Evolutionary conservation across 2,797 vertebrate genomes (phyloP).

Genomic region (Lepidocolaptes lacrymiger): DNA sequence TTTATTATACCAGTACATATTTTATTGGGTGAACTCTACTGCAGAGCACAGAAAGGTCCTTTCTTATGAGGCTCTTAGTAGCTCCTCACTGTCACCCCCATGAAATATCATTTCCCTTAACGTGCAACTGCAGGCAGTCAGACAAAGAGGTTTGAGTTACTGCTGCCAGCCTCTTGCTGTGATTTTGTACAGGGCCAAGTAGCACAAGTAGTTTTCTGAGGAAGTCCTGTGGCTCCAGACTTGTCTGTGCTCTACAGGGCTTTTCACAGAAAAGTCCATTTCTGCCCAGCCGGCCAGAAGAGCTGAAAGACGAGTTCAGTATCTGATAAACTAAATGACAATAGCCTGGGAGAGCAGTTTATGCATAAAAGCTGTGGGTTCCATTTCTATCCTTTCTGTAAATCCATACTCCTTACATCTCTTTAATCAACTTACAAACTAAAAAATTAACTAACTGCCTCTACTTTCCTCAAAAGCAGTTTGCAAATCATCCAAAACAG

Average conservation of each 20-base stretch:
- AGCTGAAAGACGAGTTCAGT: accelerated
- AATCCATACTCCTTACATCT: background rate
- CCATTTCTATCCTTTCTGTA: background rate
- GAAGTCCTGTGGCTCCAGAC: background rate
- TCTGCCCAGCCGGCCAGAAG: background rate
- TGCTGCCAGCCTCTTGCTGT: background rate
- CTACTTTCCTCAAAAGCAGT: background rate
- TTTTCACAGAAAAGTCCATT: background rate
- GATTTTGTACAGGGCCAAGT: background rate
- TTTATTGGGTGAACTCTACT: background rate
- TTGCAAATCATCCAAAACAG: background rate
- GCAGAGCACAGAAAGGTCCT: background rate
- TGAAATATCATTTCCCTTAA: slow-evolving; percentile 22
- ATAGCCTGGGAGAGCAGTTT: background rate
- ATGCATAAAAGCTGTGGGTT: background rate
- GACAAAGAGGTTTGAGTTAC: background rate
- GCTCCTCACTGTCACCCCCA: background rate
- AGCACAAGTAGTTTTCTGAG: background rate
- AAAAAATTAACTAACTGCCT: background rate
- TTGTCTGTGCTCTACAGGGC: background rate
- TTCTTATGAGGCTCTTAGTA: background rate
- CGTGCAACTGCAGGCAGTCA: background rate
- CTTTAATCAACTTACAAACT: background rate
- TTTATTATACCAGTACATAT: background rate
- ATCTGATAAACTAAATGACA: background rate